phyloP scores from a whole-genome alignment of 2,888 invertebrate species.

The Clepsis dumicolana region DNA sequence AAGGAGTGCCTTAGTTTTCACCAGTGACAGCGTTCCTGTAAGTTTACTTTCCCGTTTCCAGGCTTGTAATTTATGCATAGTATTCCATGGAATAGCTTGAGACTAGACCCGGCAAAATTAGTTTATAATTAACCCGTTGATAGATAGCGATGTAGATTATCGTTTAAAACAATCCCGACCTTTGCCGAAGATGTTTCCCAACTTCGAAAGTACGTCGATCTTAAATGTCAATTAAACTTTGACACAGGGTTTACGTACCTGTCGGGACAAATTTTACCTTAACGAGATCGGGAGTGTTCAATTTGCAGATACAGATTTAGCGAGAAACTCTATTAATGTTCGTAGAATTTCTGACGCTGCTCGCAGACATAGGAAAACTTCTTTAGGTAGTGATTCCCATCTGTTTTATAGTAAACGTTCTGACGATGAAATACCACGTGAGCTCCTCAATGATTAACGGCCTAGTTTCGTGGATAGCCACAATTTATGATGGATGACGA shows the following conservation, averaged over 20 bases:
- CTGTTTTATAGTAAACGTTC: too few relatives aligned
- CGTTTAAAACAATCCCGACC: constrained; percentile 38
- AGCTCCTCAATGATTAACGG: too few relatives aligned
- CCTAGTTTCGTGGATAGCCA: too few relatives aligned
- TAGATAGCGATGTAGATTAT: constrained; percentile 27
- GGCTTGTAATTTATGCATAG: constrained; percentile 35
- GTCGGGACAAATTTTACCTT: constrained; percentile 33
- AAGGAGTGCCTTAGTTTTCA: neutral
- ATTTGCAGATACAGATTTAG: constrained; percentile 12
- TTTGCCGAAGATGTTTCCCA: constrained; percentile 32
- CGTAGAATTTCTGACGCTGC: neutral
- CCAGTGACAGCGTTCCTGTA: neutral
- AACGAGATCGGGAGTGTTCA: constrained; percentile 22
- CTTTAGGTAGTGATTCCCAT: too few relatives aligned
- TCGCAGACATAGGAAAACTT: neutral
- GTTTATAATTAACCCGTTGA: constrained; percentile 32
- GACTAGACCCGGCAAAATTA: constrained; percentile 29
- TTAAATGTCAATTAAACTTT: constrained; percentile 51
- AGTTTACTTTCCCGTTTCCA: neutral
- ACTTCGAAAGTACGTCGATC: constrained; percentile 40
- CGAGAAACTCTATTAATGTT: constrained; percentile 1
- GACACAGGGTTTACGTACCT: constrained; percentile 34
- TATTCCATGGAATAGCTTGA: constrained; percentile 15
- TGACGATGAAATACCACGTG: too few relatives aligned
- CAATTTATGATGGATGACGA: too few relatives aligned